Percentiles rank a stretch among this genome's conserved stretches.
Conservation (phyloP, 2,888 invertebrate species). For the Pterostichus niger region DNA sequence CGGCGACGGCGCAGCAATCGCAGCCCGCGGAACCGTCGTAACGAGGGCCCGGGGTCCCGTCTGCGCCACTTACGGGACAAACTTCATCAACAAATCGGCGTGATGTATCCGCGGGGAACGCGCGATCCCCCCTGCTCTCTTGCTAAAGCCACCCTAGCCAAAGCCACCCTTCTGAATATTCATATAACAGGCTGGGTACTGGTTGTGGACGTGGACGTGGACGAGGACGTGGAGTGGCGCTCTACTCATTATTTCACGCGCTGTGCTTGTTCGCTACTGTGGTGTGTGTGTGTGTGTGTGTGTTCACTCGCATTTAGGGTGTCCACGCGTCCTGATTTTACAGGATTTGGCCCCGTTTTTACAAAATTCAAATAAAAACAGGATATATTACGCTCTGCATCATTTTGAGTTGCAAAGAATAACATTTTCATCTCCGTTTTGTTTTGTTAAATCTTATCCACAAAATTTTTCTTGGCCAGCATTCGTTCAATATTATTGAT, state of each 20-base stretch:
- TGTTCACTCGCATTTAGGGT: constrained; percentile 6
- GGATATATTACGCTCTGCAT: not conserved
- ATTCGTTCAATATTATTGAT: too few species aligned
- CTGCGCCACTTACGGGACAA: constrained; percentile 64
- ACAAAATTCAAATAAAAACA: constrained; percentile 3
- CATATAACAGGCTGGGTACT: constrained; percentile 20
- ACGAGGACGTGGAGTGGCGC: not conserved
- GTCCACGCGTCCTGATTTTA: not conserved
- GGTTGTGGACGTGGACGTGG: not conserved
- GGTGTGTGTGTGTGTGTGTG: not conserved
- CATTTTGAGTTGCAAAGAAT: not conserved
- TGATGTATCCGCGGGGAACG: constrained; percentile 65
- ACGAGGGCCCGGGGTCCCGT: constrained; percentile 62
- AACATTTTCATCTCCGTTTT: not conserved
- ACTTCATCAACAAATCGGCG: constrained; percentile 67
- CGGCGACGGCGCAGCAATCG: constrained; percentile 47
- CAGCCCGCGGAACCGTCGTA: constrained; percentile 62
- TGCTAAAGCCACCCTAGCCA: constrained; percentile 5
- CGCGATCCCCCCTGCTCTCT: not conserved
- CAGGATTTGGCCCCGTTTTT: not conserved
- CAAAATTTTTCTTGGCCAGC: too few species aligned
- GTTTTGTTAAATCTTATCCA: too few species aligned
- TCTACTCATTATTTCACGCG: constrained; percentile 50
- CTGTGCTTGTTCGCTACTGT: not conserved
- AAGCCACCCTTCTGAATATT: constrained; percentile 58